Evolutionary conservation across 2,888 invertebrate species (phyloP), one percentile per base, ranked within the genome.

Genomic region (Therioaphis trifolii): DNA sequence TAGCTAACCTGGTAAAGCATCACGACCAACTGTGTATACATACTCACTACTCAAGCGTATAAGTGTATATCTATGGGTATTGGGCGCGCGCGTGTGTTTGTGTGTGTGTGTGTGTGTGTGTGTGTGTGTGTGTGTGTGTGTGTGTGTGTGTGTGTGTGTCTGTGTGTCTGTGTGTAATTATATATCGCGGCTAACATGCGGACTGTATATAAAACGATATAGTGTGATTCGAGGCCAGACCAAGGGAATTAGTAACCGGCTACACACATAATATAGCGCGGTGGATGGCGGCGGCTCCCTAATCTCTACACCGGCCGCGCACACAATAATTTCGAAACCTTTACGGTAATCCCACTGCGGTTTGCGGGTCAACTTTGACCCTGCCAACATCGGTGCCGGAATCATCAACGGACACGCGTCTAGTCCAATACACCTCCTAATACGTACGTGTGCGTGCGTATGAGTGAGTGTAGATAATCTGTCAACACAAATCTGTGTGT

Each of bases 281-380:
- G 55, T n/a, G 21, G 12, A 46, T 2, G 46, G 2, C 58, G 58
- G 71, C 4, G 71, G 5, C 1, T 0, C 5, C n/a, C 52, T 55
- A 52, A 72, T 52, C 18, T 63, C 29, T 69, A 35, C 18, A 7
- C 2, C 14, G 52, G 52, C 18, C 29, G 7, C 49, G 49, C 14
- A 12, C 29, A 14, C 75, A 43, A 61, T 58, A 15, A 58, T 75
- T 43, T 18, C 43, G 12, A 24, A 43, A 43, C 43, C 75, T 27
- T 24, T 5, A 18, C 11, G 12, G 61, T 76, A 76, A 76, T 76
- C 76, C 61, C 15, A 2, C 9, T 15, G 74, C 74, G 74, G 74
- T 74, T 55, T 24, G 21, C 24, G n/a, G 7, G 43, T 43, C 43
- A 27, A 61, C 24, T 18, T 43, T 4, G 35, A 40, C 74, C 55